Base-by-base conservation (phyloP, 2,113 vertebrate species). In the Galeopterus variegatus region DNA sequence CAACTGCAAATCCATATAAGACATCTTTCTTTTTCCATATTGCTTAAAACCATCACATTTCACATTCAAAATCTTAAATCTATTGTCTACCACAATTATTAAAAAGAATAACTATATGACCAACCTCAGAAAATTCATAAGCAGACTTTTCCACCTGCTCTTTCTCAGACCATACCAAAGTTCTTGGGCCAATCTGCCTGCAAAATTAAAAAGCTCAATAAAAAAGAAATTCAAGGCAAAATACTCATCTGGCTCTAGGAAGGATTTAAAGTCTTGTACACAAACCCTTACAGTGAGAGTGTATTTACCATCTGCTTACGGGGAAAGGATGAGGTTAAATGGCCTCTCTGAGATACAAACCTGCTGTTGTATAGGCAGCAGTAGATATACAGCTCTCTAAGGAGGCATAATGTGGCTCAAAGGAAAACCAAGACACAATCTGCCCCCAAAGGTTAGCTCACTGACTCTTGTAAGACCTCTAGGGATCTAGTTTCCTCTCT, bases 121-220 rank as follows among this genome's bases (percentile, higher is more conserved):
- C 88, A 93, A 99, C 99, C 99, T 99, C 99, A 23, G 99, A 99
- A 99, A 99, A 99, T 98, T 99, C 99, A 64, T 99, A 99, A 1
- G 99, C 99, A 0, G 99, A 99, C 96, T 99, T 99, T 76, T 99
- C 99, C 97, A 99, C 99, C 76, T 99, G 98, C 89, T 99, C 99
- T 94, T 99, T 99, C 98, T 99, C 99, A 33, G 99, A 99, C 99
- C 99, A 99, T 50, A 99, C 99, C 93, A 98, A 98, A 81, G 99
- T 99, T 96, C 99, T 98, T 24, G 99, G 99, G 14, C 99, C 99
- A 91, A 99, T 99, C 90, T 99, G 98, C 94, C 99, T 99, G 98
- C 90, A 96, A 97, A 98, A 98, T 93, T 75, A 97, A 96, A 98
- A 97, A 87, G 28, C 13, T 41, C 31, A 93, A 9, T 97, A 31